Conservation (phyloP, 1,140 invertebrate genomes). For the Trichomalopsis sarcophagae region DNA sequence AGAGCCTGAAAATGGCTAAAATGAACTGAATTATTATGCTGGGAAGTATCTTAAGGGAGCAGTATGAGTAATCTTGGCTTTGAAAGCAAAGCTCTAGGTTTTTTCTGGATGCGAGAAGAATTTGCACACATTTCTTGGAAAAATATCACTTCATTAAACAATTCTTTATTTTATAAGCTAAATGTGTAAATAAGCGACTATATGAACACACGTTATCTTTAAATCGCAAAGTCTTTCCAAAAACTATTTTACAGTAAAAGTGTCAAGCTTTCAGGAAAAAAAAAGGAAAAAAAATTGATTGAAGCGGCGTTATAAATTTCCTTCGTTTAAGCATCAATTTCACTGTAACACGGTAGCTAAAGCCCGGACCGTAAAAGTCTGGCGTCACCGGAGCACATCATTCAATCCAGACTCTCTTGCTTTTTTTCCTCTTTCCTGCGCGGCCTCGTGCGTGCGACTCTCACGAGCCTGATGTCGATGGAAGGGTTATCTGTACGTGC, state of each 20-base stretch:
- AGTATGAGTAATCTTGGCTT: neutral
- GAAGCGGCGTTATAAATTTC: neutral
- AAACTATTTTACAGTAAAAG: neutral
- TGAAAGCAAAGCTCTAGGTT: neutral
- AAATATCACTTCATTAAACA: too few relatives aligned
- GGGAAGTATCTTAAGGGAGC: neutral
- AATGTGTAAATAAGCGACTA: too few relatives aligned
- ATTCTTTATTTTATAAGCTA: neutral
- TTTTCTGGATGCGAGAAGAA: neutral
- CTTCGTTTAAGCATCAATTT: neutral
- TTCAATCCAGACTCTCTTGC: neutral
- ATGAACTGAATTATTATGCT: constrained; percentile 4
- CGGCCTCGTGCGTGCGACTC: neutral
- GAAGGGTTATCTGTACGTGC: neutral
- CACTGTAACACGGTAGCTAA: neutral
- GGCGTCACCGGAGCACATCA: neutral
- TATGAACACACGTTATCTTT: too few relatives aligned
- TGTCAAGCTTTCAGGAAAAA: neutral
- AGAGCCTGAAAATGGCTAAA: neutral
- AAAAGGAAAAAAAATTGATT: neutral
- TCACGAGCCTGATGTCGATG: neutral
- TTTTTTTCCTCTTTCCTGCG: too few relatives aligned
- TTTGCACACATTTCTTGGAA: neutral
- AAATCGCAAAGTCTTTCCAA: neutral
- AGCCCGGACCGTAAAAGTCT: neutral